Base-by-base conservation (phyloP, 2,797 vertebrate species). In the Crenuchus spilurus region DNA sequence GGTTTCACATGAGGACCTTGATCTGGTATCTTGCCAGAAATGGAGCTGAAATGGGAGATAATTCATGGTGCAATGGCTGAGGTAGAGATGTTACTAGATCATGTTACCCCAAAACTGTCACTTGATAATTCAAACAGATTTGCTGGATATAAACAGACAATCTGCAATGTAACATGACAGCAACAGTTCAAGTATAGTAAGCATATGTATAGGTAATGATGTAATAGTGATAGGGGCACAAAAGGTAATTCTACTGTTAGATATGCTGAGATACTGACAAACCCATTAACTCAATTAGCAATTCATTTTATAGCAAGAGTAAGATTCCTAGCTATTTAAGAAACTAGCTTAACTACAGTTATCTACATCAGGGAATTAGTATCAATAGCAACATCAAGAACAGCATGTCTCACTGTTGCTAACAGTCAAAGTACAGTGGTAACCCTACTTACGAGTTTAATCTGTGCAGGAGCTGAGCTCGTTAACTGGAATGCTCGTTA, bases 11-110 rank as follows among this genome's bases (percentile, higher is more conserved):
- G 6, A 62, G 26, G 2, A 46, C 26, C 41, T 46, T 64, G 41
- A 64, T 64, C 42, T 64, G 42, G 2, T 46, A 20, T 48, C 62
- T 46, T 46, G 62, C 26, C 8, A 26, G 7, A 64, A 64, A 64
- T 31, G 14, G 4, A 64, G 16, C 39, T 6, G 28, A 48, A 46
- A 64, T 18, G 31, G 7, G 8, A 64, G 16, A 46, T 46, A 26
- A 20, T 64, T 46, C 16, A 64, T 18, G 62, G 41, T 46, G 42
- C 24, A 18, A 18, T 14, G 42, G 33, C 48, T 64, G 31, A 64
- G 9, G 62, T 14, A 7, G n/a, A 60, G 0, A 57, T 16, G 22
- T 44, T 16, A 26, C 13, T 62, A 4, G 1, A 39, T 44, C 6
- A 26, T 62, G 8, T n/a, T 41, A 35, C n/a, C 33, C 33, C 24